These are phyloP conservation scores for Tarsius wallacei DNA, from an alignment of 2,797 vertebrate species.

Conservation along the genomic window DNA sequence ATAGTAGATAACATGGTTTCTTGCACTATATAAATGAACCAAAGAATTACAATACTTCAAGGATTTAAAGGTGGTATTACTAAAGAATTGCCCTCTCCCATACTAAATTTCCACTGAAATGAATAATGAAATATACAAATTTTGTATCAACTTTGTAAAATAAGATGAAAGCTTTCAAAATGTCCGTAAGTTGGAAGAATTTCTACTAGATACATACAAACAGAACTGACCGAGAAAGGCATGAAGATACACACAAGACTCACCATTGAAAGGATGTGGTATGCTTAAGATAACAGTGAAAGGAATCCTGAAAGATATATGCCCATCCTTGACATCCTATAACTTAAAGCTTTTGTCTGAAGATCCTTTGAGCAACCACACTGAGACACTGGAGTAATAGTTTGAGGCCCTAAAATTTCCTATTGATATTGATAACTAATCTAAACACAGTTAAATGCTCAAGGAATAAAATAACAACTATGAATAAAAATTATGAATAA, in stretches of 20 bases:
- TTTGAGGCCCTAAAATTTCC: neutral
- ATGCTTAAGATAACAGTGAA: neutral
- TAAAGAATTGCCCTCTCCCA: neutral
- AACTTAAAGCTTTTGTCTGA: neutral
- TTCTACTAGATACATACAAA: neutral
- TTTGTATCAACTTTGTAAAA: neutral
- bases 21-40: neutral
- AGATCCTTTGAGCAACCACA: neutral
- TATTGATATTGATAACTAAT: neutral
- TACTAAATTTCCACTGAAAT: neutral
- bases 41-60: neutral
- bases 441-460: neutral
- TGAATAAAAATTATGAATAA: constrained; percentile 10
- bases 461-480: neutral
- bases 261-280: neutral
- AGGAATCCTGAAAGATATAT: neutral
- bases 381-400: neutral
- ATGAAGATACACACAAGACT: neutral
- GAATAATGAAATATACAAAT: neutral
- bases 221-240: neutral
- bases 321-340: neutral
- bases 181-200: neutral
- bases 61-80: neutral
- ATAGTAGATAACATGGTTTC: neutral
- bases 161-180: neutral